Conservation (phyloP, 1,140 invertebrate species). For the Zophobas atratus region DNA sequence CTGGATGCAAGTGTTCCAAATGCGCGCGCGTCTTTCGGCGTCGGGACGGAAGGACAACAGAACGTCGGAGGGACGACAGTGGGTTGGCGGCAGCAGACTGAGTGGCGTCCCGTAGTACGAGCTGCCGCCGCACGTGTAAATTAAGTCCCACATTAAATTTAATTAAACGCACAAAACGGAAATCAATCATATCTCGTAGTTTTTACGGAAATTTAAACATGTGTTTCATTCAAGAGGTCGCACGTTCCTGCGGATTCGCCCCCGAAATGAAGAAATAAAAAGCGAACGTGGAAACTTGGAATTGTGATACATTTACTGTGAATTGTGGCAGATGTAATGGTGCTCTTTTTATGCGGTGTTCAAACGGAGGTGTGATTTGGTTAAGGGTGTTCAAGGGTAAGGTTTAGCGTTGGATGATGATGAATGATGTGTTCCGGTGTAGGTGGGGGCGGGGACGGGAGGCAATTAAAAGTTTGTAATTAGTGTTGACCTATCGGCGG, state of each 20-base stretch:
- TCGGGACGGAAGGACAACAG: constrained; percentile 45
- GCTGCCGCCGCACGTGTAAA: constrained; percentile 42
- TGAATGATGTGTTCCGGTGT: background rate
- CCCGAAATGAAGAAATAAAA: no score
- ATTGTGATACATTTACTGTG: background rate
- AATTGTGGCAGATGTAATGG: background rate
- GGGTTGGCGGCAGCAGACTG: constrained; percentile 52
- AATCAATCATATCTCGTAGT: constrained; percentile 40
- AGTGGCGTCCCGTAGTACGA: constrained; percentile 37
- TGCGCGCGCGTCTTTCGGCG: constrained; percentile 34
- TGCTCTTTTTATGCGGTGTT: background rate
- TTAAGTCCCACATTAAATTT: constrained; percentile 3
- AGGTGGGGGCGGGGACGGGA: background rate
- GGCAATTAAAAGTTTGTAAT: background rate
- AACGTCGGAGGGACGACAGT: constrained; percentile 46
- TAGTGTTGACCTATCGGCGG: background rate
- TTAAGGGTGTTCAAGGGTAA: background rate
- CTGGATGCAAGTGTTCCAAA: constrained; percentile 44
- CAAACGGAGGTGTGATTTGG: background rate
- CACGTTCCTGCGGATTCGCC: no score
- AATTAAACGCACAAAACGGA: constrained; percentile 26
- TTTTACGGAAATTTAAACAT: constrained; percentile 7
- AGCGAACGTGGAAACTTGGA: background rate
- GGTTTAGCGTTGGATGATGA: background rate
- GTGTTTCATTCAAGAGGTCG: background rate